Percentiles rank a stretch among this genome's conserved stretches.
These are phyloP conservation scores for Amphipyra berbera DNA, from an alignment of 2,888 invertebrate species.

Conservation along the genomic window DNA sequence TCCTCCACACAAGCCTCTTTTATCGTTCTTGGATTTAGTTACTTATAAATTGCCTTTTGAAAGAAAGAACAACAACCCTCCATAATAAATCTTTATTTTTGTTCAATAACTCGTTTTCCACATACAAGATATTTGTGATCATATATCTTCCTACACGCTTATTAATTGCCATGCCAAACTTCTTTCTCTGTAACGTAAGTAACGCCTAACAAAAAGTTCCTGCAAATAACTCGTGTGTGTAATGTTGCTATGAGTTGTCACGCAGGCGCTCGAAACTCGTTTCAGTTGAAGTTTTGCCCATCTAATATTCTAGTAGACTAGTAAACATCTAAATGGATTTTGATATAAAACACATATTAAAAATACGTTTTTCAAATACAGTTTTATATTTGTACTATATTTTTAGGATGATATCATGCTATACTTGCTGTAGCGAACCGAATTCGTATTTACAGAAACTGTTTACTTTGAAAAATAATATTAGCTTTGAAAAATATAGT, in stretches of 20 bases:
- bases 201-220: slow-evolving; percentile 41
- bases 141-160: background rate
- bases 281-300: slow-evolving; percentile 12
- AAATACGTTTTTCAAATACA: too few relatives aligned
- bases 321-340: too few relatives aligned
- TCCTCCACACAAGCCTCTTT: too few relatives aligned
- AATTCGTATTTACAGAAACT: too few relatives aligned
- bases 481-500: too few relatives aligned
- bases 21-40: too few relatives aligned
- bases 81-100: background rate
- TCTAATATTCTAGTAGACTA: background rate
- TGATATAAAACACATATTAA: too few relatives aligned
- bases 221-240: slow-evolving; percentile 30
- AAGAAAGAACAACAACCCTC: background rate
- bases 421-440: too few relatives aligned
- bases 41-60: too few relatives aligned
- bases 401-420: too few relatives aligned
- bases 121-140: background rate
- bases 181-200: slow-evolving; percentile 18
- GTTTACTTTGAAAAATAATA: too few relatives aligned
- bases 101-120: background rate
- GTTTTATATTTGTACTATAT: too few relatives aligned
- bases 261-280: slow-evolving; percentile 58
- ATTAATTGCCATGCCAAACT: slow-evolving; percentile 30
- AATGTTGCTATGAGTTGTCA: slow-evolving; percentile 62